Base-by-base conservation (phyloP, 2,888 invertebrate genomes). In the Parnassius smintheus region DNA sequence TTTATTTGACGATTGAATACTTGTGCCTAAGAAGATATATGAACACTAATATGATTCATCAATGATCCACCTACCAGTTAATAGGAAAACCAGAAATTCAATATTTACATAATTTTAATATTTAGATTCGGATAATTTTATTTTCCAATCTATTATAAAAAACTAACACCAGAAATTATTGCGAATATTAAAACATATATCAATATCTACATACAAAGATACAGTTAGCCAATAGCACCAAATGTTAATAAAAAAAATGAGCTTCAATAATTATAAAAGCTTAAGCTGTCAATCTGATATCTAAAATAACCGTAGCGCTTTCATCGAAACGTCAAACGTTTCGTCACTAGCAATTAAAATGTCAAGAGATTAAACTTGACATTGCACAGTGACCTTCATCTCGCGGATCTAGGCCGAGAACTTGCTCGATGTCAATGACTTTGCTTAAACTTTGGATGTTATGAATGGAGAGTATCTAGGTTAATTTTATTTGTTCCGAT, bases 311-410 rank as follows among this genome's bases (percentile, higher is more conserved):
- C 59, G 59, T 42, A 48, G 48, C 35, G 59, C 59, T 64, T 51
- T 59, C 63, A 56, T 46, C 59, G 56, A 13, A 42, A 51, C 63
- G 59, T 64, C 63, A 35, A 41, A 48, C 25, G 56, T 46, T n/a
- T 56, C 63, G 59, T 56, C 56, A 35, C 56, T 12, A 25, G 59
- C 63, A 59, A 64, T 64, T 64, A 64, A 59, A 59, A 59, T 56
- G 63, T 56, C 63, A 41, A 56, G 46, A 59, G 59, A 59, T 64
- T 46, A 53, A 58, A 63, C 62, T 59, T 59, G 63, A 64, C 63
- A 59, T 59, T 59, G 56, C 59, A 48, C 12, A 13, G 56, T 64
- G 63, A 48, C 63, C 63, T 64, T 59, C 56, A 64, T 64, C 59
- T 25, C 7, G 59, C 7, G 11, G 18, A 64, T 50, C 56, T 59